These are phyloP conservation scores for Macaria notata DNA, from an alignment of 2,888 invertebrate species.

Conservation along the genomic window DNA sequence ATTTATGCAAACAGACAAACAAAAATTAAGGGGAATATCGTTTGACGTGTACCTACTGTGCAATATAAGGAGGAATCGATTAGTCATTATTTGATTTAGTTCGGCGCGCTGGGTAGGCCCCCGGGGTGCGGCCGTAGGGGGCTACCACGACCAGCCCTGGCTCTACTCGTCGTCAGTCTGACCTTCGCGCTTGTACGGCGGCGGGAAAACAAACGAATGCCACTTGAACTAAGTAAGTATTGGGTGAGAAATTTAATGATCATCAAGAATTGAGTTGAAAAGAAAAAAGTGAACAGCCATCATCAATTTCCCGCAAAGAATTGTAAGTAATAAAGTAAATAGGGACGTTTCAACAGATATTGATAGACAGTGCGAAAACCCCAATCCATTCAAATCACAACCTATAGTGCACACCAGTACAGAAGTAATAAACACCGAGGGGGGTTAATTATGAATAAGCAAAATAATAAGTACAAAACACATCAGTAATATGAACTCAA, in stretches of 20 bases:
- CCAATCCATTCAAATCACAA: slow-evolving; percentile 57
- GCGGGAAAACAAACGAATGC: slow-evolving; percentile 57
- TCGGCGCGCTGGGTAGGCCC: slow-evolving; percentile 69
- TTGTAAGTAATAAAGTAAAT: slow-evolving; percentile 40
- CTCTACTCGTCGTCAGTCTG: slow-evolving; percentile 70
- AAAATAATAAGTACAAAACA: slow-evolving; percentile 70
- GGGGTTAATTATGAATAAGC: slow-evolving; percentile 82
- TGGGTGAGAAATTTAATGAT: slow-evolving; percentile 34
- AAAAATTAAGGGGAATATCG: slow-evolving; percentile 78
- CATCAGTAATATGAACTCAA: slow-evolving; percentile 73
- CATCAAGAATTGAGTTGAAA: slow-evolving; percentile 27
- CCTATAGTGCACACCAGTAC: slow-evolving; percentile 62
- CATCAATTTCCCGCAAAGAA: slow-evolving; percentile 40
- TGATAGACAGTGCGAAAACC: slow-evolving; percentile 47
- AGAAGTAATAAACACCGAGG: slow-evolving; percentile 79
- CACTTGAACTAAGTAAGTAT: slow-evolving; percentile 27
- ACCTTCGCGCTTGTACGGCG: slow-evolving; percentile 76
- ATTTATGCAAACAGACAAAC: slow-evolving; percentile 77
- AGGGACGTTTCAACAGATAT: slow-evolving; percentile 41
- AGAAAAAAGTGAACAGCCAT: slow-evolving; percentile 28
- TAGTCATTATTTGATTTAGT: slow-evolving; percentile 83
- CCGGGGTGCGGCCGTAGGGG: slow-evolving; percentile 72
- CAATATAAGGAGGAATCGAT: slow-evolving; percentile 80
- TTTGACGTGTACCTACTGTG: slow-evolving; percentile 83
- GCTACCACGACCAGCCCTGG: slow-evolving; percentile 66